A percentile compares a stretch with the other conserved stretches of the same genome.
These are phyloP conservation scores for Pseudoips prasinana DNA, from an alignment of 2,888 invertebrate species.

Conservation along the genomic window DNA sequence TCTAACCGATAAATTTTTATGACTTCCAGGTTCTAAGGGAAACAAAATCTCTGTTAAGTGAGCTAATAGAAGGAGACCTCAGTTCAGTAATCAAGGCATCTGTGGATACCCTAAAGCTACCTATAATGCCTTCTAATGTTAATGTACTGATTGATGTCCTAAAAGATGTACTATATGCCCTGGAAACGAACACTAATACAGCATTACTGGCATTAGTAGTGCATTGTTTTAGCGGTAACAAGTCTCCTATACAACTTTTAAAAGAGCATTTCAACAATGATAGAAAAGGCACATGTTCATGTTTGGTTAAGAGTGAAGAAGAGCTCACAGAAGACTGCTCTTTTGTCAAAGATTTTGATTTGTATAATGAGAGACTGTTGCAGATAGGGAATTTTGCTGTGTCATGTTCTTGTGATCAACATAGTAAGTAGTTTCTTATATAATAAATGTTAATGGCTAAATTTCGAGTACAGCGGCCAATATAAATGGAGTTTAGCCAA, in stretches of 20 bases:
- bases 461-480: too few relatives aligned
- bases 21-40: slow-evolving; percentile 75
- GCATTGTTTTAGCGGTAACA: slow-evolving; percentile 57
- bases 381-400: slow-evolving; percentile 88
- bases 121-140: slow-evolving; percentile 67
- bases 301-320: slow-evolving; percentile 37
- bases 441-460: too few relatives aligned
- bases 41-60: slow-evolving; percentile 68
- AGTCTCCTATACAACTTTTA: slow-evolving; percentile 53
- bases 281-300: slow-evolving; percentile 41
- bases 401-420: slow-evolving; percentile 75
- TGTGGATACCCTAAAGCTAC: slow-evolving; percentile 55
- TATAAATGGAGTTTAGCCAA: too few relatives aligned
- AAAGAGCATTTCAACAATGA: slow-evolving; percentile 49
- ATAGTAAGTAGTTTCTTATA: slow-evolving; percentile 49
- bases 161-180: slow-evolving; percentile 82
- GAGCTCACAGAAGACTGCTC: slow-evolving; percentile 67
- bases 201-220: slow-evolving; percentile 82
- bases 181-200: slow-evolving; percentile 85
- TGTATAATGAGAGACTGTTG: slow-evolving; percentile 84
- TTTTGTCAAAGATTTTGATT: slow-evolving; percentile 84
- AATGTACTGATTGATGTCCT: slow-evolving; percentile 83
- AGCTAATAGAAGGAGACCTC: slow-evolving; percentile 62
- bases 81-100: slow-evolving; percentile 72
- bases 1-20: too few relatives aligned